Conservation (phyloP, 2,797 vertebrate species). For the Amphiprion clarkii region DNA sequence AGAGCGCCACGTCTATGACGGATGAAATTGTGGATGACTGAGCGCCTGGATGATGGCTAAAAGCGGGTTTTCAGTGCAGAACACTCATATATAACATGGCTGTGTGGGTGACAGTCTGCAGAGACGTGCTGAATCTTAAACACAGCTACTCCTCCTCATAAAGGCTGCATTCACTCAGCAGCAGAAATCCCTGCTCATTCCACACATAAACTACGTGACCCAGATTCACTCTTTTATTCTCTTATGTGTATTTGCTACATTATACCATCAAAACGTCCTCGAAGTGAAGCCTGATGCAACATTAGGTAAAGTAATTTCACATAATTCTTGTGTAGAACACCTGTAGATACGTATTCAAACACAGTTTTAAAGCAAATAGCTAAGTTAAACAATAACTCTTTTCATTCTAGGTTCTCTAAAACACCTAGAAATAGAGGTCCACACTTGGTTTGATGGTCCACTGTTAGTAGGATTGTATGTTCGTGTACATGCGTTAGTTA, state of each 20-base stretch:
- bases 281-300: conserved; percentile 1
- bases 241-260: neutral
- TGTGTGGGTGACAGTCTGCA: conserved; percentile 59
- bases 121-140: conserved; percentile 69
- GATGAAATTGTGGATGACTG: conserved; percentile 51
- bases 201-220: conserved; percentile 24
- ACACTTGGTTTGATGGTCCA: too few relatives aligned
- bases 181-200: conserved; percentile 19
- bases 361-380: too few relatives aligned
- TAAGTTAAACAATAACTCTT: too few relatives aligned
- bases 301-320: too few relatives aligned
- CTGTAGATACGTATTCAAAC: too few relatives aligned
- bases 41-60: conserved; percentile 38
- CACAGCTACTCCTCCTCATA: conserved; percentile 48
- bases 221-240: conserved; percentile 9
- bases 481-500: too few relatives aligned
- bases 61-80: conserved; percentile 50
- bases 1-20: conserved; percentile 32
- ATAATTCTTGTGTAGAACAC: too few relatives aligned
- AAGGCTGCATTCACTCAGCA: conserved; percentile 53
- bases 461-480: too few relatives aligned
- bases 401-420: too few relatives aligned
- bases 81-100: conserved; percentile 46
- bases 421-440: too few relatives aligned
- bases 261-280: neutral